These are phyloP conservation scores for Hyla sarda DNA, from an alignment of 2,113 vertebrate species.

Conservation along the genomic window DNA sequence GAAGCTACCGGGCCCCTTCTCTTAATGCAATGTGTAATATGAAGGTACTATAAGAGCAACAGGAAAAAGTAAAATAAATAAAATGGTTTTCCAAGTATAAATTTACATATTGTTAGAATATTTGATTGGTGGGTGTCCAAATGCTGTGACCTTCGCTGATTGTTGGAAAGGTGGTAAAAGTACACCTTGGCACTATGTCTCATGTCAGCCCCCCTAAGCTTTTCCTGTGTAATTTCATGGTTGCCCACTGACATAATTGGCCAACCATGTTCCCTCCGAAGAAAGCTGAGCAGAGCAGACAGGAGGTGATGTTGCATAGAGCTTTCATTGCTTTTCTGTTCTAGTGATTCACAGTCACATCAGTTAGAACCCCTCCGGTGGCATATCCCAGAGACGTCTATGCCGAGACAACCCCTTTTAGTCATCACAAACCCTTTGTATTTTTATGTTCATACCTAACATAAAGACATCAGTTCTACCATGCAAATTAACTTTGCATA, in stretches of 20 bases:
- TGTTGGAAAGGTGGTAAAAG: too few relatives aligned
- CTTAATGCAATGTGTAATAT: too few relatives aligned
- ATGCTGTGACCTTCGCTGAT: neutral
- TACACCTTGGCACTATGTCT: neutral
- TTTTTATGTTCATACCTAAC: neutral
- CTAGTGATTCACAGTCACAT: neutral
- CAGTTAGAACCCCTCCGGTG: neutral
- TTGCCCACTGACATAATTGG: too few relatives aligned
- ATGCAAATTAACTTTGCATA: neutral
- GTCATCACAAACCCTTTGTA: neutral
- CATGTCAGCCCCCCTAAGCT: too few relatives aligned
- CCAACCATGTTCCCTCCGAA: too few relatives aligned
- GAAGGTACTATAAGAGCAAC: too few relatives aligned
- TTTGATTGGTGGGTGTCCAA: neutral
- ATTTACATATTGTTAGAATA: neutral
- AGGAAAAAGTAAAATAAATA: too few relatives aligned
- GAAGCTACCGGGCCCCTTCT: too few relatives aligned
- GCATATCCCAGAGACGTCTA: neutral
- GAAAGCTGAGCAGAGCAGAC: neutral
- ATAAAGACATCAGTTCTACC: neutral
- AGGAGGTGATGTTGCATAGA: neutral
- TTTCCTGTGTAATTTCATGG: neutral
- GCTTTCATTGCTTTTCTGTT: neutral
- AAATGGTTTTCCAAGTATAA: too few relatives aligned
- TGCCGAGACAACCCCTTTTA: neutral